Evolutionary conservation across 1,140 invertebrate species (phyloP), one percentile per base, ranked within the genome.

Genomic region (Sitodiplosis mosellana): DNA sequence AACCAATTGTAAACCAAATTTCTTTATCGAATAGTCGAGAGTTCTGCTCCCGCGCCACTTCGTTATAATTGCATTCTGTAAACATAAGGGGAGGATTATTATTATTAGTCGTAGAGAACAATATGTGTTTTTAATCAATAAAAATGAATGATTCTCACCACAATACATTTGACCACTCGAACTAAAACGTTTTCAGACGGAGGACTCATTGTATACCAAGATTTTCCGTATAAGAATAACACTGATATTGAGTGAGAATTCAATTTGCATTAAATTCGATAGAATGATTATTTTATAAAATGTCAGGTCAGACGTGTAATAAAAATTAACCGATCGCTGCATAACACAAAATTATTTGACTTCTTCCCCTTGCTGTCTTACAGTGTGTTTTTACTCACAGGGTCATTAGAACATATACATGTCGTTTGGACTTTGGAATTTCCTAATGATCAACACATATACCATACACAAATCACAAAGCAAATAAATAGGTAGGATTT

Each of bases 151-250:
- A 3, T n/a, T 38, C 36, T 5, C 12, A 45, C 43, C 14, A 19
- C 20, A 48, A 89, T 76, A 56, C 83, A 85, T 54, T 75, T 75
- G 1, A 72, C 58, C 7, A 90, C 84, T 63, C 76, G 67, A 1
- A 80, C 60, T 4, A 91, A 64, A 7, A 91, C 68, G 62, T 90
- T 91, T 45, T 85, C 86, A 51, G 77, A 66, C 0, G 86, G 85
- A 48, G 80, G 68, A 54, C 76, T 76, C 11, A 83, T 79, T 49
- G 68, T 77, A 61, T 95, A 95, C 52, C 79, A 48, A 7, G 67
- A 69, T 60, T 76, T 83, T 18, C 89, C 89, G 53, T 68, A 47
- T 11, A 81, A 60, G 59, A 93, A 92, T 51, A 91, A 70, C 46
- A 81, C 41, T 44, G 20, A 44, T 2, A 48, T 19, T 12, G n/a